A percentile compares a stretch with the other conserved stretches of the same genome.
phyloP scores from a whole-genome alignment of 2,797 vertebrate genomes.

The Lacerta agilis region DNA sequence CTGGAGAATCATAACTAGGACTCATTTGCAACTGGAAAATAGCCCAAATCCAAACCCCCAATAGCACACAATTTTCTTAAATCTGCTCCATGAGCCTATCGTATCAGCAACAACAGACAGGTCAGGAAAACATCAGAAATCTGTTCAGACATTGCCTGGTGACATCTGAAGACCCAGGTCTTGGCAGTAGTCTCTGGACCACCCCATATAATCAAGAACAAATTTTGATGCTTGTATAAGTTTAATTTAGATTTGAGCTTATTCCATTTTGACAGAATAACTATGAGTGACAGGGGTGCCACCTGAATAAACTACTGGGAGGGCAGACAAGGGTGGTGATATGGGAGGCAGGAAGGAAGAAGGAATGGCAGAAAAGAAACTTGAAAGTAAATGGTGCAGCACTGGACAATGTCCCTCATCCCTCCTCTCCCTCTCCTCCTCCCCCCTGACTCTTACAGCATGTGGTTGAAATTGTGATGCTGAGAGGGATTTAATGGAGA shows the following conservation, averaged over 20 bases:
- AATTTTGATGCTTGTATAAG: not conserved
- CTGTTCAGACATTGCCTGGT: not conserved
- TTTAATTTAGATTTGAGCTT: constrained; percentile 1
- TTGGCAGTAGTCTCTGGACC: not conserved
- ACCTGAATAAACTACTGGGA: no score
- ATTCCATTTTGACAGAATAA: not conserved
- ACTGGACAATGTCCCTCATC: no score
- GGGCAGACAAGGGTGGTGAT: no score
- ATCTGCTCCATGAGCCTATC: not conserved
- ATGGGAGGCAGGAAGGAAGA: no score
- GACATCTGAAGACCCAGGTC: not conserved
- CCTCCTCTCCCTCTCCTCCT: no score
- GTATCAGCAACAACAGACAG: not conserved
- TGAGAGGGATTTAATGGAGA: no score
- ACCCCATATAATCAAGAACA: not conserved
- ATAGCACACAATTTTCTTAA: constrained; percentile 35
- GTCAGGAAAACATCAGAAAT: not conserved
- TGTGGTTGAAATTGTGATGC: no score
- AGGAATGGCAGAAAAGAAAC: no score
- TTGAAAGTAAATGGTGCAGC: no score
- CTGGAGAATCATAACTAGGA: not conserved
- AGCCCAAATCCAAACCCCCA: constrained; percentile 15
- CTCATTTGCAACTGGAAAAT: constrained; percentile 14
- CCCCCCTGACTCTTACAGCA: no score
- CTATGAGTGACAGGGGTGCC: no score